Evolutionary conservation across 2,113 vertebrate genomes (phyloP).

Genomic region (Sylvietta virens): DNA sequence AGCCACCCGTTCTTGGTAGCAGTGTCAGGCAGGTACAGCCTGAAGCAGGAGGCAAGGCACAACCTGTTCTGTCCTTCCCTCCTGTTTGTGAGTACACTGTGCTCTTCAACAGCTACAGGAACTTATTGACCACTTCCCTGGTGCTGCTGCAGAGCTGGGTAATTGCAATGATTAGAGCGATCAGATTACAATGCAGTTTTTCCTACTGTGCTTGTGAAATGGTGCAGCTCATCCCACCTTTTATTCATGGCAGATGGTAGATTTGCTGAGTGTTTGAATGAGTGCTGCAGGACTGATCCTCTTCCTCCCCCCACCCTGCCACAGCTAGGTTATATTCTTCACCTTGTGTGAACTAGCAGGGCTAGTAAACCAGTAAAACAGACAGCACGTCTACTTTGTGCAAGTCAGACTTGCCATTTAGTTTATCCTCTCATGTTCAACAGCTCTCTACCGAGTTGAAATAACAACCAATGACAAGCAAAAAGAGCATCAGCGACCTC

Average conservation of each 20-base stretch:
- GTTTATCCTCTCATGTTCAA: background rate
- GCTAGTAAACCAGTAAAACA: background rate
- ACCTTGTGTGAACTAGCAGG: background rate
- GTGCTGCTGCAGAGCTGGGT: background rate
- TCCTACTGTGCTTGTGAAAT: background rate
- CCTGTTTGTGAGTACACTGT: background rate
- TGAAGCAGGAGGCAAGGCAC: background rate
- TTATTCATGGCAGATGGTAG: background rate
- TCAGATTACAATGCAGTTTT: background rate
- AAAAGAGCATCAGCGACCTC: background rate
- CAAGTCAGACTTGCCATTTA: background rate
- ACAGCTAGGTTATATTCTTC: background rate
- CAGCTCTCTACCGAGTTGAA: background rate
- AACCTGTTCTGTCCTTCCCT: background rate
- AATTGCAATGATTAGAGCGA: background rate
- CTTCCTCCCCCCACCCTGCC: fast-evolving
- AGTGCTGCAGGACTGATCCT: background rate
- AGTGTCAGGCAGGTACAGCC: background rate
- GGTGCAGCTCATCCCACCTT: background rate
- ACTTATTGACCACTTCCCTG: background rate
- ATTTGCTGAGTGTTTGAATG: background rate
- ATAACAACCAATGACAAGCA: background rate
- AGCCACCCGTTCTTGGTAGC: background rate
- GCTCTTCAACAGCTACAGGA: background rate
- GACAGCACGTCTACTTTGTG: background rate